Conservation (phyloP, 1,140 invertebrate genomes). For the Drosophila pachea region DNA sequence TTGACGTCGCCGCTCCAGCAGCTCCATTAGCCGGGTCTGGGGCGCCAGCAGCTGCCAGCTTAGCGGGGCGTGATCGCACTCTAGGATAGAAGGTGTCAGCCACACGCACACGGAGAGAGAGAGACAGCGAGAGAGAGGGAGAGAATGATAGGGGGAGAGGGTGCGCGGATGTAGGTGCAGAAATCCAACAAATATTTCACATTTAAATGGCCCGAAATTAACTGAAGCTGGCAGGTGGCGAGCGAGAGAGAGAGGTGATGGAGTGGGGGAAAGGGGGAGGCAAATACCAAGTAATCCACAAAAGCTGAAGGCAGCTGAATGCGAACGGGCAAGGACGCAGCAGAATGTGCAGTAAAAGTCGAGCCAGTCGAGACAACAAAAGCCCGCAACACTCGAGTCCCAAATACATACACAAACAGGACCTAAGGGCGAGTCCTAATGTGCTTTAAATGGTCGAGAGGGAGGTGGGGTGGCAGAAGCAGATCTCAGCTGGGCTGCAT, state of each 20-base stretch:
- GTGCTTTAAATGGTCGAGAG: slow-evolving; percentile 67
- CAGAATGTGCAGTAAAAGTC: slow-evolving; percentile 62
- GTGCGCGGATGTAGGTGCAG: slow-evolving; percentile 26
- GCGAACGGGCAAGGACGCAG: not conserved
- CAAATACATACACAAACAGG: slow-evolving; percentile 4
- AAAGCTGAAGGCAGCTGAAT: slow-evolving; percentile 46
- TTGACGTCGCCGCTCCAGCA: slow-evolving; percentile 56
- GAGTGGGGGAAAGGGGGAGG: slow-evolving; percentile 6
- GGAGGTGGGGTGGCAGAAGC: not conserved
- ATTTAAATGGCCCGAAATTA: slow-evolving; percentile 70
- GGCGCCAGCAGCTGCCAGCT: not conserved
- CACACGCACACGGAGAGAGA: slow-evolving; percentile 1
- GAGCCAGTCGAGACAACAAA: slow-evolving; percentile 63
- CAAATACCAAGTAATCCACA: slow-evolving; percentile 68
- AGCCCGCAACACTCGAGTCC: slow-evolving; percentile 53
- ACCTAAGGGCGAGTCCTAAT: slow-evolving; percentile 50
- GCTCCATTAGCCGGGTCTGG: slow-evolving; percentile 53
- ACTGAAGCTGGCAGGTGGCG: slow-evolving; percentile 42
- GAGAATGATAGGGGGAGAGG: slow-evolving; percentile 17
- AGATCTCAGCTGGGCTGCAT: slow-evolving; percentile 42
- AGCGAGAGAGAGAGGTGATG: not conserved
- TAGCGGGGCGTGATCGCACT: not conserved
- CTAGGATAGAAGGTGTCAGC: slow-evolving; percentile 5
- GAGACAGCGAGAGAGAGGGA: slow-evolving; percentile 16
- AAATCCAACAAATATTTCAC: slow-evolving; percentile 68